Evolutionary conservation across 2,797 vertebrate species (phyloP), one percentile per base, ranked within the genome.

Genomic region (Amniataba percoides): DNA sequence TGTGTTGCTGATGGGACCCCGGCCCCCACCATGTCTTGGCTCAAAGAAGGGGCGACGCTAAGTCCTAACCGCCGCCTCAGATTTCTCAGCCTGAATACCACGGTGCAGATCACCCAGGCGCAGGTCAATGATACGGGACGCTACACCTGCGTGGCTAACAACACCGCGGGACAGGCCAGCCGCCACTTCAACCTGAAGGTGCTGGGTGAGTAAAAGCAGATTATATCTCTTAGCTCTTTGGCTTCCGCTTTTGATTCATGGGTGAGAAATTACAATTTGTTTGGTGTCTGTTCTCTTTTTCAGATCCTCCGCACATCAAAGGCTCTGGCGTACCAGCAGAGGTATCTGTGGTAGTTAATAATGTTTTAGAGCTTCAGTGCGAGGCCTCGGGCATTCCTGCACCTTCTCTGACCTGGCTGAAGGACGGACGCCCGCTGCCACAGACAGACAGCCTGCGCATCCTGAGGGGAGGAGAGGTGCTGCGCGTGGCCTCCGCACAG

Each of bases 321-420:
- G 96, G 95, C 60, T 97, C 97, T 21, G 95, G 93, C 48, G 86
- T 88, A 6, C 84, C 95, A 27, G 88, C 88, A 71, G 97, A 99
- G 73, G 87, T 97, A 19, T 96, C 97, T 19, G 97, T 98, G 76
- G 85, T 99, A 40, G 83, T 96, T 27, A 97, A 97, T 92, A 95
- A 96, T 19, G 94, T 94, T 12, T 88, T 99, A 77, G 97, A 99
- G 87, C 95, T 99, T 25, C 85, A 86, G 45, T 99, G 98, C 83
- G 74, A 95, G 61, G 95, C 96, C 53, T 95, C 96, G 53, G 98
- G 98, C 49, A 95, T 97, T 79, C 98, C 98, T 5, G 31, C 90
- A 10, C 98, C 98, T 56, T 94, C 95, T 85, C 89, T 99, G 70
- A 97, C 97, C 6, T 99, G 98, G 98, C 93, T 99, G 94, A 99